Percentiles rank a stretch among this genome's conserved stretches.
Conservation (phyloP, 2,113 vertebrate species). For the Ochotona princeps region DNA sequence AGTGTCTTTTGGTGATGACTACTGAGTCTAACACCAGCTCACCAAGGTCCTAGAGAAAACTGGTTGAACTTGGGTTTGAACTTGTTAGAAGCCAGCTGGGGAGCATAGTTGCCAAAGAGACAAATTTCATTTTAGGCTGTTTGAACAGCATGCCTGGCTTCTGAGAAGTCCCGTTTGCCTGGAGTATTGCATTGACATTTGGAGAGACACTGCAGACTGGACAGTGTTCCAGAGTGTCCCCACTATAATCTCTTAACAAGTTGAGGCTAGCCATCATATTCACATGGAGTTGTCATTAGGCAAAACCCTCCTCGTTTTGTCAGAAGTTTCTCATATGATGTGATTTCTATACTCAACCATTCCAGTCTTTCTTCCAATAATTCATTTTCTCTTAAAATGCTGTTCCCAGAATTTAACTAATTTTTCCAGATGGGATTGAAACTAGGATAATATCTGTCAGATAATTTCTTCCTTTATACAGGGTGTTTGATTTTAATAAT, state of each 20-base stretch:
- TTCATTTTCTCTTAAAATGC: slow-evolving; percentile 44
- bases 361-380: background rate
- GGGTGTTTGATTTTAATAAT: slow-evolving; percentile 53
- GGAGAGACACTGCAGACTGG: too few species aligned
- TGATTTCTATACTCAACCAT: background rate
- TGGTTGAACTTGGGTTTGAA: background rate
- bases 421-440: slow-evolving; percentile 46
- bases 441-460: background rate
- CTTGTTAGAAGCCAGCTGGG: slow-evolving; percentile 9
- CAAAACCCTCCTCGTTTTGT: background rate
- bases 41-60: background rate
- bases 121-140: background rate
- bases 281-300: background rate
- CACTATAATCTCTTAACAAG: background rate
- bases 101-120: background rate
- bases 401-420: background rate
- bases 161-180: too few species aligned
- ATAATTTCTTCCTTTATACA: slow-evolving; percentile 25
- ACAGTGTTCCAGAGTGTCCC: too few species aligned
- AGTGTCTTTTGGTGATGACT: background rate
- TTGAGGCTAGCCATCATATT: background rate
- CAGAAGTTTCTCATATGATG: background rate
- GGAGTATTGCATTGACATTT: too few species aligned
- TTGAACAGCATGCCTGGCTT: background rate
- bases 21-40: background rate